Evolutionary conservation across 2,888 invertebrate genomes (phyloP).

Genomic region (Chrysolina haemoptera): DNA sequence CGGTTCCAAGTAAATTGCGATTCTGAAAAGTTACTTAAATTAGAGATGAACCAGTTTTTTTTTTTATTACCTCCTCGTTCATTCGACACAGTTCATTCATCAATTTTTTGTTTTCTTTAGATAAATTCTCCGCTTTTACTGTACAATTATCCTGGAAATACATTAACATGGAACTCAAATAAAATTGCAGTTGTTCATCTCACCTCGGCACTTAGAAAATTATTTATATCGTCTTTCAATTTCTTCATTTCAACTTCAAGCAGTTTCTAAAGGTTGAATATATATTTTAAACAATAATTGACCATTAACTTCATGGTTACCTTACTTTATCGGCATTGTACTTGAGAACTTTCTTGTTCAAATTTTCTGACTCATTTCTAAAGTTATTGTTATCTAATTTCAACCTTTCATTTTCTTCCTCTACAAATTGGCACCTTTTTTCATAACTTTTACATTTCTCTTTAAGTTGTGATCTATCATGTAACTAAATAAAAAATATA

Average conservation of each 20-base stretch:
- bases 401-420: constrained; percentile 41
- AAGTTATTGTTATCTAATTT: constrained; percentile 39
- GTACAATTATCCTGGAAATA: constrained; percentile 43
- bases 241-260: constrained; percentile 43
- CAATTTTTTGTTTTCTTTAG: constrained; percentile 49
- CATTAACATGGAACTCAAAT: not conserved
- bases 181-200: constrained; percentile 7
- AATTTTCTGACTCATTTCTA: constrained; percentile 34
- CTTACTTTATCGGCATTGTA: constrained; percentile 43
- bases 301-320: constrained; percentile 22
- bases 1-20: constrained; percentile 48
- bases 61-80: constrained; percentile 52
- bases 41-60: constrained; percentile 20
- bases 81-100: constrained; percentile 46
- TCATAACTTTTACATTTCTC: constrained; percentile 39
- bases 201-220: constrained; percentile 45
- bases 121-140: constrained; percentile 39
- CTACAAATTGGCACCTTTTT: constrained; percentile 31
- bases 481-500: constrained; percentile 36
- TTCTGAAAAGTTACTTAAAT: constrained; percentile 52
- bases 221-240: constrained; percentile 41
- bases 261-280: constrained; percentile 42
- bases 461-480: constrained; percentile 45
- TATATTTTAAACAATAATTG: constrained; percentile 24
- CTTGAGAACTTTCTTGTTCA: constrained; percentile 37